Evolutionary conservation across 2,113 vertebrate species (phyloP).

Genomic region (Pseudopipra pipra): DNA sequence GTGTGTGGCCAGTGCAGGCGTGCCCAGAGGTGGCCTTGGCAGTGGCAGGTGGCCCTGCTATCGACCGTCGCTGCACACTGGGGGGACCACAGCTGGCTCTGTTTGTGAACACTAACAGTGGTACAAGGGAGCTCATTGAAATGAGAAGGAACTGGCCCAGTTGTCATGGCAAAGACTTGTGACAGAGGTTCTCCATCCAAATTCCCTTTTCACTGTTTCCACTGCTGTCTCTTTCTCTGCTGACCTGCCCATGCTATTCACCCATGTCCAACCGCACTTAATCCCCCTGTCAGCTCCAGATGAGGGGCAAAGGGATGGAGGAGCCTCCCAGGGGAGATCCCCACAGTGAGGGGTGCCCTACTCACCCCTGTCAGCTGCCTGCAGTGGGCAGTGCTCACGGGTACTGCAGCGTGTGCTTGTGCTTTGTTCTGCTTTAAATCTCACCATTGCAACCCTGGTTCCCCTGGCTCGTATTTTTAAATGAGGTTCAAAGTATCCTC

Average conservation of each 20-base stretch:
- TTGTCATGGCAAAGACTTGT: constrained; percentile 33
- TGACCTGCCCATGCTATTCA: neutral
- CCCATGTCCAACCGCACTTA: rapidly evolving
- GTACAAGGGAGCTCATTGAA: neutral
- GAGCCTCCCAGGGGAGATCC: neutral
- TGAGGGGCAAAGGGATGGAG: neutral
- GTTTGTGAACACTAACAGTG: neutral
- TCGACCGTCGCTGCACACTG: rapidly evolving
- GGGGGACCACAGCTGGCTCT: neutral
- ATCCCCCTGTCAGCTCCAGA: neutral
- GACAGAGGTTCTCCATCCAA: neutral
- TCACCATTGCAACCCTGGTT: rapidly evolving
- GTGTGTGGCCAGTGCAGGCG: neutral
- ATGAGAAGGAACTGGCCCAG: neutral
- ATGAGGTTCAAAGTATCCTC: neutral
- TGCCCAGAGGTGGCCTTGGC: neutral
- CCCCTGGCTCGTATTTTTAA: neutral
- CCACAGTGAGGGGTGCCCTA: neutral
- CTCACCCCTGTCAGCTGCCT: neutral
- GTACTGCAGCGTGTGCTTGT: rapidly evolving
- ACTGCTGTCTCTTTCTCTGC: neutral
- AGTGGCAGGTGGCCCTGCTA: neutral
- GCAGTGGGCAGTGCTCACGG: neutral
- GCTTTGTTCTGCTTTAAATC: neutral
- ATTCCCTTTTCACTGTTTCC: neutral